phyloP scores from a whole-genome alignment of 2,113 vertebrate genomes.

The Cnemophilus loriae region DNA sequence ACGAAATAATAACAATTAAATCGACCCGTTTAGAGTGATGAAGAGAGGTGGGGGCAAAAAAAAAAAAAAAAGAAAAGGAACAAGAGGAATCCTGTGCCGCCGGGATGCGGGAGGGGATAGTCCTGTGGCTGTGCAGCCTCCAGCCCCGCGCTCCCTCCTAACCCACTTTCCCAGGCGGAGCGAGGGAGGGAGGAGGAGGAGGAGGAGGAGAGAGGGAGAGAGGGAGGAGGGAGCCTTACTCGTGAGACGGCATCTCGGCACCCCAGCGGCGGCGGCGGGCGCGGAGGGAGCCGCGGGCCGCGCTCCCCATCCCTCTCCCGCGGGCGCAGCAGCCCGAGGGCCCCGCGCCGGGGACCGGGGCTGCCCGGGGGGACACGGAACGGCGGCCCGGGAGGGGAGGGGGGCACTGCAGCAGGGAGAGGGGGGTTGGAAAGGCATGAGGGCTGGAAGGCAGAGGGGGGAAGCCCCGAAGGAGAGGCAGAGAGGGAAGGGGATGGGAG shows the following conservation, averaged over 20 bases:
- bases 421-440: background rate
- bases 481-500: background rate
- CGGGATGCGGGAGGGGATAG: slow-evolving; percentile 36
- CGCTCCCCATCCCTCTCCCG: background rate
- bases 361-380: slow-evolving; percentile 34
- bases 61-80: background rate
- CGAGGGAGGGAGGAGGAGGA: slow-evolving; percentile 26
- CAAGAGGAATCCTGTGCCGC: background rate
- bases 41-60: background rate
- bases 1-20: background rate
- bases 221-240: background rate
- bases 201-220: background rate
- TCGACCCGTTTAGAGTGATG: slow-evolving; percentile 26
- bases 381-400: slow-evolving; percentile 67
- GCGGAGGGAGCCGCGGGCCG: background rate
- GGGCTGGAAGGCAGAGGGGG: background rate
- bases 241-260: background rate
- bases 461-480: background rate
- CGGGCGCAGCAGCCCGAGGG: background rate
- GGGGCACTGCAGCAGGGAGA: background rate
- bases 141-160: slow-evolving; percentile 68
- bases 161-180: slow-evolving; percentile 79
- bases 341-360: background rate
- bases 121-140: slow-evolving; percentile 57
- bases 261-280: background rate